phyloP scores from a whole-genome alignment of 2,113 vertebrate species.

The Calidris pygmaea region DNA sequence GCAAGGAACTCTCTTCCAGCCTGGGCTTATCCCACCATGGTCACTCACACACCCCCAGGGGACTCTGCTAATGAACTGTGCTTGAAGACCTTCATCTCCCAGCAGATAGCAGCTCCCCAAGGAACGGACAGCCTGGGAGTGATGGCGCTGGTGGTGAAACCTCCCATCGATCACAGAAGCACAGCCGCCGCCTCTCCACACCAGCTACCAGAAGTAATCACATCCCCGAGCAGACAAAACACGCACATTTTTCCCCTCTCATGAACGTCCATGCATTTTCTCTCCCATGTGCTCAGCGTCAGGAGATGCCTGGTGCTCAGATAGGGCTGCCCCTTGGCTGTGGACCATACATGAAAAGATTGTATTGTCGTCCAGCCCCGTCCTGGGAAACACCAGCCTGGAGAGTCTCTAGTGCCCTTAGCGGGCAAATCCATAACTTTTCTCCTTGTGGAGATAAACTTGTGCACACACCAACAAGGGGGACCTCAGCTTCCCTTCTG shows the following conservation, averaged over 20 bases:
- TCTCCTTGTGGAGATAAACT: not conserved
- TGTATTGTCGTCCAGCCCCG: not conserved
- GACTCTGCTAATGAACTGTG: constrained; percentile 7
- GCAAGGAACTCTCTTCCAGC: not conserved
- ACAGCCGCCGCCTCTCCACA: not conserved
- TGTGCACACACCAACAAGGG: not conserved
- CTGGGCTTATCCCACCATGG: not conserved
- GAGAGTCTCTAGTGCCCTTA: not conserved
- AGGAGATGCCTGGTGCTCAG: not conserved
- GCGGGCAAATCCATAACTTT: not conserved
- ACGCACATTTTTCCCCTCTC: not conserved
- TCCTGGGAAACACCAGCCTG: not conserved
- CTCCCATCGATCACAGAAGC: not conserved
- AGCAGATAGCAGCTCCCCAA: not conserved
- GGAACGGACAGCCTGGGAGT: not conserved
- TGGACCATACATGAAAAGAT: not conserved
- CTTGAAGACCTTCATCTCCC: not conserved
- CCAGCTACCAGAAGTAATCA: not conserved
- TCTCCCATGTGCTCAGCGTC: not conserved
- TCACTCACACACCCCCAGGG: not conserved
- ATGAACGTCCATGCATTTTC: not conserved
- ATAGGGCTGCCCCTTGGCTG: not conserved
- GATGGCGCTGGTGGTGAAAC: not conserved
- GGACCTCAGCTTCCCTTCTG: not conserved
- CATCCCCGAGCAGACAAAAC: not conserved